Percentiles rank a stretch among this genome's conserved stretches.
Evolutionary conservation across 2,113 vertebrate species (phyloP).

Genomic region (Scortum barcoo): DNA sequence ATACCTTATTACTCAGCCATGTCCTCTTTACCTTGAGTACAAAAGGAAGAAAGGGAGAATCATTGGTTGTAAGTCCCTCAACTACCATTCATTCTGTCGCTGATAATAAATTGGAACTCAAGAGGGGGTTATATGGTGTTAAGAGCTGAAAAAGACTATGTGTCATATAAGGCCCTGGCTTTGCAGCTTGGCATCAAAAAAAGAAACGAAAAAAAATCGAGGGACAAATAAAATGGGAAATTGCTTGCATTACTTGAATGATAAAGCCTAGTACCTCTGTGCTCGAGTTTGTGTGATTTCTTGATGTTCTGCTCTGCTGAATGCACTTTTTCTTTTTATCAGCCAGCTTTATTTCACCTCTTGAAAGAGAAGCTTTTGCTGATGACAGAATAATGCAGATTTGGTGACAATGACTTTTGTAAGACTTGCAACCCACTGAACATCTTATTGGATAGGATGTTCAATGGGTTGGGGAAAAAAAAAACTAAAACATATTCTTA

Average conservation of each 20-base stretch:
- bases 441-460: neutral
- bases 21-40: constrained; percentile 62
- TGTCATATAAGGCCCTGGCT: constrained; percentile 45
- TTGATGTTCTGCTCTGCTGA: constrained; percentile 52
- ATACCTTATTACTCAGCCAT: constrained; percentile 21
- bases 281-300: constrained; percentile 43
- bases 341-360: constrained; percentile 44
- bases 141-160: constrained; percentile 41
- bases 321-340: constrained; percentile 58
- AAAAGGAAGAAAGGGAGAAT: constrained; percentile 48
- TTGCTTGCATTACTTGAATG: constrained; percentile 54
- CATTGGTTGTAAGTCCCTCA: constrained; percentile 45
- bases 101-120: constrained; percentile 67
- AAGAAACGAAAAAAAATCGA: constrained; percentile 13
- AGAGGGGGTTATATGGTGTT: constrained; percentile 63
- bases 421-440: constrained; percentile 8
- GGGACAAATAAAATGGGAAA: constrained; percentile 61
- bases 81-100: constrained; percentile 44
- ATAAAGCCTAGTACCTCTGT: constrained; percentile 48
- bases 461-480: neutral
- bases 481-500: neutral
- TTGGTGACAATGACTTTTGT: constrained; percentile 29
- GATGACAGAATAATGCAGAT: constrained; percentile 41
- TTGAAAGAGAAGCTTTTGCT: constrained; percentile 42
- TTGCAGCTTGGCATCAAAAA: constrained; percentile 50